These are phyloP conservation scores for Pelodiscus sinensis DNA, from an alignment of 2,113 vertebrate species.

Conservation along the genomic window DNA sequence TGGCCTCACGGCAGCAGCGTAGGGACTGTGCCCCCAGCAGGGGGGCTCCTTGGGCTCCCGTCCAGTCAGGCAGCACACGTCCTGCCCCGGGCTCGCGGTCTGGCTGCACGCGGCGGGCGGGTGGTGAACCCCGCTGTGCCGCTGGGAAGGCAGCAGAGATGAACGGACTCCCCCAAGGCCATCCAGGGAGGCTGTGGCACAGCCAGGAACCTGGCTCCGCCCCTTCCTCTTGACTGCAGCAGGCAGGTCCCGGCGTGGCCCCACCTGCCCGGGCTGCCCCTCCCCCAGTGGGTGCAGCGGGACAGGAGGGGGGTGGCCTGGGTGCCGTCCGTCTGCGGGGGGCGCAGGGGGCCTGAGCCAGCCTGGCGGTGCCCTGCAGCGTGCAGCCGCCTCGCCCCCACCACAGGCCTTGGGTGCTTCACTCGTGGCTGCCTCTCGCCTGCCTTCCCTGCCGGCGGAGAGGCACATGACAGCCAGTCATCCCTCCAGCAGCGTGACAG, in stretches of 20 bases:
- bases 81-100: not conserved
- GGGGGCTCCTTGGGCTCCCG: too few species aligned
- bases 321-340: fast-evolving
- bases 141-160: not conserved
- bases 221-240: not conserved
- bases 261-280: fast-evolving
- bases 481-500: not conserved
- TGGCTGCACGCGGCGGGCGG: too few species aligned
- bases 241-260: not conserved
- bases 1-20: not conserved
- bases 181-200: not conserved
- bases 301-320: not conserved
- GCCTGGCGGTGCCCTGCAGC: not conserved
- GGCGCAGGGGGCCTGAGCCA: not conserved
- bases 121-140: not conserved
- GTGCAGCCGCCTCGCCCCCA: not conserved
- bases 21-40: not conserved
- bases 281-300: not conserved
- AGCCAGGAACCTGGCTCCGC: not conserved
- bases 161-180: not conserved
- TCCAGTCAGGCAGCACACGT: not conserved
- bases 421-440: not conserved
- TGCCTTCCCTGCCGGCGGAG: not conserved
- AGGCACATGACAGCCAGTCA: not conserved
- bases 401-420: fast-evolving